Conservation (phyloP, 2,888 invertebrate genomes). For the Archaeoteleia sp. region DNA sequence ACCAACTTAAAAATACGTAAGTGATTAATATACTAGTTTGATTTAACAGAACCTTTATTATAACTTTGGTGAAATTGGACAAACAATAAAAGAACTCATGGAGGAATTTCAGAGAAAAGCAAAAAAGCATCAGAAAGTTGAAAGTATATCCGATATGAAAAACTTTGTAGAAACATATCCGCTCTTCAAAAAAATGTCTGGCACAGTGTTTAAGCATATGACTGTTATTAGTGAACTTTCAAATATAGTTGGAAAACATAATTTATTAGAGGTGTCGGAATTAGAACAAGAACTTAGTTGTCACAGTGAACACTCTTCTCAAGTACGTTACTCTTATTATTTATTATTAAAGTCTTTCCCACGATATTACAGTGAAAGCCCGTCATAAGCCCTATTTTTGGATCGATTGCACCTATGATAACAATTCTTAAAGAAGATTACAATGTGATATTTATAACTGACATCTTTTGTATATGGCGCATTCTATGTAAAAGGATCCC, state of each 20-base stretch:
- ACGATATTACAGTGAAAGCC: too few relatives aligned
- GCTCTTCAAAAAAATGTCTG: constrained; percentile 96
- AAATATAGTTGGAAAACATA: constrained; percentile 84
- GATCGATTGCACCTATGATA: too few relatives aligned
- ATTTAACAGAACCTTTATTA: constrained; percentile 87
- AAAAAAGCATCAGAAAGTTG: constrained; percentile 96
- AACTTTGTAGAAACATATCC: constrained; percentile 98
- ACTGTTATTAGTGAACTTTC: constrained; percentile 97
- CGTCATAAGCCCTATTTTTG: too few relatives aligned
- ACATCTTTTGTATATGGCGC: too few relatives aligned
- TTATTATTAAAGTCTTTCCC: constrained; percentile 6
- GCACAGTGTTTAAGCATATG: constrained; percentile 98
- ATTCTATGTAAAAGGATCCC: too few relatives aligned
- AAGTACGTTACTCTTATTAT: constrained; percentile 75
- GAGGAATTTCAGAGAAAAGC: constrained; percentile 98
- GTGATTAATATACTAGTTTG: constrained; percentile 5
- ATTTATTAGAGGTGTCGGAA: constrained; percentile 93
- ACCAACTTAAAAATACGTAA: too few relatives aligned
- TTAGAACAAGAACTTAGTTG: constrained; percentile 95
- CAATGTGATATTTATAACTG: too few relatives aligned
- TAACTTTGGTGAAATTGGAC: constrained; percentile 99
- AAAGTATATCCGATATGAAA: constrained; percentile 99
- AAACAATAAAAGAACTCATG: constrained; percentile 96
- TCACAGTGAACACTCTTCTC: constrained; percentile 87
- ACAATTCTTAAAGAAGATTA: too few relatives aligned